Evolutionary conservation across 2,113 vertebrate species (phyloP).

Genomic region (Takifugu flavidus): DNA sequence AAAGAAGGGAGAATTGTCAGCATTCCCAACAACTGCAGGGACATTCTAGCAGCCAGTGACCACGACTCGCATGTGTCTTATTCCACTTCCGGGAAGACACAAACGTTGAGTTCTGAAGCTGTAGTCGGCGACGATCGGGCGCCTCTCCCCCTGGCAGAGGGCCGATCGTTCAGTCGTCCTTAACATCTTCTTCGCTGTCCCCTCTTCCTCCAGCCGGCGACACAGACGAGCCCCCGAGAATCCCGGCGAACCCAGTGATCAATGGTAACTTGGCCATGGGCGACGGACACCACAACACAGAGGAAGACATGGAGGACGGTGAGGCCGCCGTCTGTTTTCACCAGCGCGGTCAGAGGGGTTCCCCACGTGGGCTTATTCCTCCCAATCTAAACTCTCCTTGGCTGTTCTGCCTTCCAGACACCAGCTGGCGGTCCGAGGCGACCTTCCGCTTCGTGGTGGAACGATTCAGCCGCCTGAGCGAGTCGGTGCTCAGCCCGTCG

Average conservation of each 20-base stretch:
- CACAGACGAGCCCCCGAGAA: constrained; percentile 97
- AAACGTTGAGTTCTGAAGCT: too few relatives aligned
- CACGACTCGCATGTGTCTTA: too few relatives aligned
- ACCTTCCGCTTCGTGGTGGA: constrained; percentile 97
- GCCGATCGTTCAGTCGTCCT: not conserved
- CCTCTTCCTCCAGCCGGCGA: constrained; percentile 82
- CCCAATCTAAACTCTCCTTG: not conserved
- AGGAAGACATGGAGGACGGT: constrained; percentile 99
- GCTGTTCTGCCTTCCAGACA: constrained; percentile 76
- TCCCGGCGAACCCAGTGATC: constrained; percentile 94
- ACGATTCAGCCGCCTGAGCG: constrained; percentile 94
- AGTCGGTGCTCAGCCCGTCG: constrained; percentile 96
- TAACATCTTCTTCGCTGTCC: not conserved
- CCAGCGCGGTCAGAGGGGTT: too few relatives aligned
- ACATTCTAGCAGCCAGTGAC: too few relatives aligned
- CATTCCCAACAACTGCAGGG: too few relatives aligned
- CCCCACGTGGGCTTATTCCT: not conserved
- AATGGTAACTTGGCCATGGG: constrained; percentile 98
- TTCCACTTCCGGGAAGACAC: too few relatives aligned
- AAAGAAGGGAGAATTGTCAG: too few relatives aligned
- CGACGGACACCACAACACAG: constrained; percentile 94
- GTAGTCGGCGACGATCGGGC: too few relatives aligned
- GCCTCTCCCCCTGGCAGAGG: too few relatives aligned
- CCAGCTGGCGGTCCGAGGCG: constrained; percentile 97
- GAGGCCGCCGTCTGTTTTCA: constrained; percentile 46